Evolutionary conservation across 35 echinoderm and acorn worm genomes (phyloP), one percentile per base, ranked within the genome.

Genomic region (Ophiothrix spiculata): DNA sequence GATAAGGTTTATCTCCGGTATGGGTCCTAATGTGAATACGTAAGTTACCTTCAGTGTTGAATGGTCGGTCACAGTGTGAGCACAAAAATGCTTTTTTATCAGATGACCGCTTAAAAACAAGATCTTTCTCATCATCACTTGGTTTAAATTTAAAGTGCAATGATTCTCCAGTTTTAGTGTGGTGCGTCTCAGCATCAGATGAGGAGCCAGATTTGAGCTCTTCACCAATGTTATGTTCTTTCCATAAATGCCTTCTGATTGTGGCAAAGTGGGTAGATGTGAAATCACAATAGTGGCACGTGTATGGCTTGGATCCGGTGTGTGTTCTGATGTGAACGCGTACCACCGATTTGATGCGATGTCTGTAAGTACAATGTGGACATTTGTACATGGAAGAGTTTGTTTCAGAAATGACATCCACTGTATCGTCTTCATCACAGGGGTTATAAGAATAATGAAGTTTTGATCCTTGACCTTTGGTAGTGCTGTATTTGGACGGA

Each of bases 331-430:
- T 69, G 60, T 69, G 60, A 2, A n/a, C 29, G 3, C 60, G 60
- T 1, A 69, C 60, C 4, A 69, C 60, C 3, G 60, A 10, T 25
- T 69, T 69, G 17, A 28, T 69, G 1, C 60, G 8, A 28, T 69
- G 60, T n/a, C 60, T 69, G 60, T 69, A 69, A n/a, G 10, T 69
- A 69, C 60, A 69, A 69, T 69, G 60, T 15, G 60, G 60, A 69
- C 60, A 69, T n/a, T 69, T 15, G 29, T 12, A 69, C 60, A 69
- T 69, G 4, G 10, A 6, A 12, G 23, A 12, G 25, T 69, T 69
- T 10, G 6, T 2, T n/a, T 69, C 60, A 6, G 29, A 2, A 4
- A n/a, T 25, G 3, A 69, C 60, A 69, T 69, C 23, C 3, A 4
- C 17, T 69, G 60, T 69, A n/a, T n/a, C n/a, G 60, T 69, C 60